These are phyloP conservation scores for Dryobota labecula DNA, from an alignment of 2,888 invertebrate species.

Conservation along the genomic window DNA sequence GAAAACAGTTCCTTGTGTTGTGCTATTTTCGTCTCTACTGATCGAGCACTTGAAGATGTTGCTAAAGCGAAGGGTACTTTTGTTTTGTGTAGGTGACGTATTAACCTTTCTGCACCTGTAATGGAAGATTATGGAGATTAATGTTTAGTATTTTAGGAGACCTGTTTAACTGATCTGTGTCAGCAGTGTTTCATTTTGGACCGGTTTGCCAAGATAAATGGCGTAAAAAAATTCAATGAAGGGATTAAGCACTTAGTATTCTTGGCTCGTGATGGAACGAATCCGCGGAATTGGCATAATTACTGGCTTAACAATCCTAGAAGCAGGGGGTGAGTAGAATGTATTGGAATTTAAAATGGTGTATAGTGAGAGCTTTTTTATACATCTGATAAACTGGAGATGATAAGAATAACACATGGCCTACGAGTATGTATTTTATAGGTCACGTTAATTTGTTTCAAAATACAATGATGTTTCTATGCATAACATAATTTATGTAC, in stretches of 20 bases:
- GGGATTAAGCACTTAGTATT: neutral
- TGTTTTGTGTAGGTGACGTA: slow-evolving; percentile 93
- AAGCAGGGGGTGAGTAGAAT: neutral
- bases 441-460: slow-evolving; percentile 22
- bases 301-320: neutral
- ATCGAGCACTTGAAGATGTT: slow-evolving; percentile 94
- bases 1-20: slow-evolving; percentile 92
- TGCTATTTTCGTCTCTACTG: slow-evolving; percentile 93
- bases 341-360: neutral
- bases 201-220: neutral
- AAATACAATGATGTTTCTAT: slow-evolving; percentile 1
- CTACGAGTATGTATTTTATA: slow-evolving; percentile 19
- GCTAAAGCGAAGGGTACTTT: slow-evolving; percentile 96
- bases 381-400: slow-evolving; percentile 3
- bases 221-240: neutral
- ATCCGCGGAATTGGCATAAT: neutral
- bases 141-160: neutral
- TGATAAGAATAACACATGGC: slow-evolving; percentile 31
- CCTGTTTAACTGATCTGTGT: too few species aligned
- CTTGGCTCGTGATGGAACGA: neutral
- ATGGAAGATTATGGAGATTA: neutral
- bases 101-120: slow-evolving; percentile 94
- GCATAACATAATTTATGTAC: neutral
- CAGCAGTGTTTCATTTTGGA: too few species aligned
- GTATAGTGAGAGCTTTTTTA: neutral